A percentile compares a stretch with the other conserved stretches of the same genome.
Evolutionary conservation across 92 coral and sea anemone genomes (phyloP).

Genomic region (Epizoanthus scotinus): DNA sequence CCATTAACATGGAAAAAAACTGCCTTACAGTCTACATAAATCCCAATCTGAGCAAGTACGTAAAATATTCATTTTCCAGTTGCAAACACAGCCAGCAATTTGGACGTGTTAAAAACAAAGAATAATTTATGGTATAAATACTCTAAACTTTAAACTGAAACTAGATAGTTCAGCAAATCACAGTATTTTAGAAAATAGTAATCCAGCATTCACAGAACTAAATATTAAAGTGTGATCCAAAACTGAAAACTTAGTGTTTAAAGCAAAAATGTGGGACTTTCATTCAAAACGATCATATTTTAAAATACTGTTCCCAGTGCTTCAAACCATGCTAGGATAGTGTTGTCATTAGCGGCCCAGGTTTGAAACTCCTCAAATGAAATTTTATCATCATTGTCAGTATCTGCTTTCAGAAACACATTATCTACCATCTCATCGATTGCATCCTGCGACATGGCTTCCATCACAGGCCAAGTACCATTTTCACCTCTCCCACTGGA

Average conservation of each 20-base stretch:
- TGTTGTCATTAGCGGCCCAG: slow-evolving; percentile 92
- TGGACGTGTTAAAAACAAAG: too few species aligned
- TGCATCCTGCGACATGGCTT: slow-evolving; percentile 99
- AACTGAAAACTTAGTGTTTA: background rate
- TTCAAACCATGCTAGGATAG: slow-evolving; percentile 96
- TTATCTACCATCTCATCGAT: slow-evolving; percentile 98
- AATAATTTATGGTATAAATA: too few species aligned
- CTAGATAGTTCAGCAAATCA: too few species aligned
- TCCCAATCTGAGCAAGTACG: too few species aligned
- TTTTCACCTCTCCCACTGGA: slow-evolving; percentile 57
- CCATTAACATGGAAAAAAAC: too few species aligned
- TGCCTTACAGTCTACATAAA: too few species aligned
- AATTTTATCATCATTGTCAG: slow-evolving; percentile 84
- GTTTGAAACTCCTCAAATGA: slow-evolving; percentile 92
- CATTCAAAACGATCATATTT: background rate
- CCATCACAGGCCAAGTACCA: slow-evolving; percentile 97
- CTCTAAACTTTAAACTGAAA: too few species aligned
- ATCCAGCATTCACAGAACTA: too few species aligned
- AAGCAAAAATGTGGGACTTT: background rate
- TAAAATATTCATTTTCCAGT: too few species aligned
- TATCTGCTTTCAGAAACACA: slow-evolving; percentile 88
- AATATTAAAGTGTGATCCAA: too few species aligned
- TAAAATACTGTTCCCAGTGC: slow-evolving; percentile 95
- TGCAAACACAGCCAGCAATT: too few species aligned
- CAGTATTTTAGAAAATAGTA: too few species aligned